Percentiles rank a stretch among this genome's conserved stretches.
Conservation (phyloP, 2,888 invertebrate genomes). For the Pterostichus madidus region DNA sequence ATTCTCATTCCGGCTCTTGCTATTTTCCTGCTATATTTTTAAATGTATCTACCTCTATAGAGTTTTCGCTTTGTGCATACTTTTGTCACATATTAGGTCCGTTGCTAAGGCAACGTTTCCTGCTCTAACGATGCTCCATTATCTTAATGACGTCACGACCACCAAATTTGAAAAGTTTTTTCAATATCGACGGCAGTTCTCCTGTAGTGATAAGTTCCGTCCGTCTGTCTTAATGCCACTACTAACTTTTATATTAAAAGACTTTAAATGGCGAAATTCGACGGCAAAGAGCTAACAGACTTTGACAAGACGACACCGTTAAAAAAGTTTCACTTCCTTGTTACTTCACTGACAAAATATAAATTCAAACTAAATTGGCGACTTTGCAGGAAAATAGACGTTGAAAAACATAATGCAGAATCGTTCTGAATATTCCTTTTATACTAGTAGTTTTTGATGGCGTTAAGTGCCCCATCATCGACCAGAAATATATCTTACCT, state of each 20-base stretch:
- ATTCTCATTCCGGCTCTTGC: too few relatives aligned
- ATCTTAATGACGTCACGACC: slow-evolving; percentile 54
- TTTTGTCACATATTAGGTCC: slow-evolving; percentile 2
- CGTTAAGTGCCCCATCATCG: too few relatives aligned
- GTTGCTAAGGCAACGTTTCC: slow-evolving; percentile 9
- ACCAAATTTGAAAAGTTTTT: slow-evolving; percentile 62
- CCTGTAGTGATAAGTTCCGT: slow-evolving; percentile 36
- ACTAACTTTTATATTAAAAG: slow-evolving; percentile 59
- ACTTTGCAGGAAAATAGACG: background rate
- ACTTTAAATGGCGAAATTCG: slow-evolving; percentile 45
- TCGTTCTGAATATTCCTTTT: background rate
- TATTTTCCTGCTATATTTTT: too few relatives aligned
- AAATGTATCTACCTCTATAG: too few relatives aligned
- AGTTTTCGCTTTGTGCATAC: background rate
- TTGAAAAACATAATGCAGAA: background rate
- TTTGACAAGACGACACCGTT: slow-evolving; percentile 16
- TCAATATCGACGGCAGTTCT: slow-evolving; percentile 51
- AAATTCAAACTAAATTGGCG: background rate
- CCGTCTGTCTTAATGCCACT: slow-evolving; percentile 35
- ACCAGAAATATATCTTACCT: too few relatives aligned
- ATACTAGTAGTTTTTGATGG: too few relatives aligned
- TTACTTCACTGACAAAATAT: slow-evolving; percentile 22
- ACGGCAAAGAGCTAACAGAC: slow-evolving; percentile 33
- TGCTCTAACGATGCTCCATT: slow-evolving; percentile 53
- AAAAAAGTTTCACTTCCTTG: slow-evolving; percentile 31